Percentiles rank a stretch among this genome's conserved stretches.
phyloP scores from a whole-genome alignment of 1,140 invertebrate genomes.

The Penaeus indicus region DNA sequence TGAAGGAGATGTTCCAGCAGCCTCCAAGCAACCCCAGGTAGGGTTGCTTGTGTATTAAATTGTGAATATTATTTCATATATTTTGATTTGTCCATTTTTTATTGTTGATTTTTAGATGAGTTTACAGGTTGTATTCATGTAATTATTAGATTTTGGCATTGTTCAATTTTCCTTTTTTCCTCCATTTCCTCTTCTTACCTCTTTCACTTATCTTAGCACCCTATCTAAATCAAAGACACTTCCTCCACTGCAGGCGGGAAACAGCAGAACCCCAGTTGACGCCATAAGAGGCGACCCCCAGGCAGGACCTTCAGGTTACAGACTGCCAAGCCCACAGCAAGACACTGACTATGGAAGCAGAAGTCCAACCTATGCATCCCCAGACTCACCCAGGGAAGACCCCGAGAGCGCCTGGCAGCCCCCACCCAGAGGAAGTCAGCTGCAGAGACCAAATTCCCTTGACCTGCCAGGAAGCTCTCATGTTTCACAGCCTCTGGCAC shows the following conservation, averaged over 20 bases:
- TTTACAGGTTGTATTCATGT: too few species aligned
- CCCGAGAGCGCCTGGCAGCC: conserved; percentile 17
- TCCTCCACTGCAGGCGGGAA: too few species aligned
- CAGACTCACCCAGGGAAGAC: conserved; percentile 36
- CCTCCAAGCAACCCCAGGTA: too few species aligned
- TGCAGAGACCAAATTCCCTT: conserved; percentile 54
- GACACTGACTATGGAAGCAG: background rate
- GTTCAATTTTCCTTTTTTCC: background rate
- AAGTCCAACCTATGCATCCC: conserved; percentile 41
- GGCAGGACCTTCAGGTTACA: conserved; percentile 43
- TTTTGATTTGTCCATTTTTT: too few species aligned
- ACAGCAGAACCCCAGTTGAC: background rate
- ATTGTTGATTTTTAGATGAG: too few species aligned
- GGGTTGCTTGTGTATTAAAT: background rate
- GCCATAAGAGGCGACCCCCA: background rate
- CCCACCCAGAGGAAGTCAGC: conserved; percentile 25
- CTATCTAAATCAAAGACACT: background rate
- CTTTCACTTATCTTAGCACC: background rate
- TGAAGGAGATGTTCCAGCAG: background rate
- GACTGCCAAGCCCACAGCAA: conserved; percentile 11
- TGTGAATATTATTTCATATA: background rate
- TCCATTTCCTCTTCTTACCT: background rate
- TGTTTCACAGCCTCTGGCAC: background rate
- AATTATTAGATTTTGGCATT: too few species aligned
- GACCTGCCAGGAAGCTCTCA: conserved; percentile 42